Conservation (phyloP, 2,113 vertebrate species). For the Rattus norvegicus region GRCr8 NC_086021.1:142222501-142223000, state of each 20-base stretch:
- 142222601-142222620: neutral
- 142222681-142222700: neutral
- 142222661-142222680: neutral
- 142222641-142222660: neutral
- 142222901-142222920: neutral
- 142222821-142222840: neutral
- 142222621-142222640: neutral
- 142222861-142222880: neutral
- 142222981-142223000: neutral
- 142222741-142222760: neutral
- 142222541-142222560: neutral
- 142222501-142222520: neutral
- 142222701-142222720: neutral
- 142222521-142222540: neutral
- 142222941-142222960: neutral
- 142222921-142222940: neutral
- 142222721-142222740: neutral
- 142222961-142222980: neutral
- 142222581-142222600: neutral
- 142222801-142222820: neutral
- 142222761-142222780: neutral
- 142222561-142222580: constrained; percentile 13
- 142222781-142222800: neutral
- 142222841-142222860: neutral
- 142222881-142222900: neutral